Evolutionary conservation across 2,113 vertebrate genomes (phyloP).

Genomic region (Erythrocercus mccallii): DNA sequence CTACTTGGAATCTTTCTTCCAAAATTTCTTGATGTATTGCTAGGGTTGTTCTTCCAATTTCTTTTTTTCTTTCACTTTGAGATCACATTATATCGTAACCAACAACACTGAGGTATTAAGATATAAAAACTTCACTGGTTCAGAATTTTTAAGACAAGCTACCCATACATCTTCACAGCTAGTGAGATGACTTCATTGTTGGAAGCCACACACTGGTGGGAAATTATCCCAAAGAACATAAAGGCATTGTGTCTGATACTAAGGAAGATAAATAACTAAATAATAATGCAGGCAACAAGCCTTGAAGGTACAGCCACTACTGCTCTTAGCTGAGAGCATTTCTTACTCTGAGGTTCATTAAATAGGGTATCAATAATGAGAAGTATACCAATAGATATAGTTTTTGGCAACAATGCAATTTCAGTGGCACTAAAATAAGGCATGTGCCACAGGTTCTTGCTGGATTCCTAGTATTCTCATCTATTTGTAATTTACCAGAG

Average conservation of each 20-base stretch:
- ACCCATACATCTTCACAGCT: background rate
- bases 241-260: background rate
- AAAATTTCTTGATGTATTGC: background rate
- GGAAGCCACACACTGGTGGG: background rate
- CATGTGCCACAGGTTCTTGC: background rate
- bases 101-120: background rate
- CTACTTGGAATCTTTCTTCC: background rate
- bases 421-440: background rate
- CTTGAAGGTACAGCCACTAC: background rate
- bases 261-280: background rate
- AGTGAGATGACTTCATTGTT: background rate
- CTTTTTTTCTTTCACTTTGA: background rate
- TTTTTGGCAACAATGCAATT: background rate
- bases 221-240: background rate
- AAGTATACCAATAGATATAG: background rate
- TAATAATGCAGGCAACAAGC: background rate
- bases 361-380: background rate
- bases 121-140: background rate
- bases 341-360: background rate
- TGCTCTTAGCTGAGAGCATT: background rate
- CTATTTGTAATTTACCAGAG: background rate
- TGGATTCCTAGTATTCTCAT: background rate
- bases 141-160: background rate
- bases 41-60: background rate
- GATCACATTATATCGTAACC: background rate